phyloP scores from a whole-genome alignment of 2,888 invertebrate species.

The Lysandra coridon region DNA sequence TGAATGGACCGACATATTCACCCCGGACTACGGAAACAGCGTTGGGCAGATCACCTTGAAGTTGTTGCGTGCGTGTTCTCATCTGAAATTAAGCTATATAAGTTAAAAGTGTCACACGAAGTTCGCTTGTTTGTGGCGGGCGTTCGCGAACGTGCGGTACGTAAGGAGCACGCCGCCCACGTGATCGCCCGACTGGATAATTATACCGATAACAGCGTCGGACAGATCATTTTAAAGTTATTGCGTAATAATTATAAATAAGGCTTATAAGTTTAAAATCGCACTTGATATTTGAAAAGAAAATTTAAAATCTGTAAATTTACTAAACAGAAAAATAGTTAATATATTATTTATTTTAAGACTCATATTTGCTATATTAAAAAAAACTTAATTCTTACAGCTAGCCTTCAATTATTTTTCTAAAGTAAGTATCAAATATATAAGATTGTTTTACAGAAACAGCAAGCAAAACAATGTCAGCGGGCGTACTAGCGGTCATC shows the following conservation, averaged over 20 bases:
- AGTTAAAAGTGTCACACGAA: constrained; percentile 52
- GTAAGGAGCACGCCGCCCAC: constrained; percentile 51
- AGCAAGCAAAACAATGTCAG: constrained; percentile 33
- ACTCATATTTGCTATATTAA: too few relatives aligned
- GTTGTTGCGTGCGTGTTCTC: constrained; percentile 50
- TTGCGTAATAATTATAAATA: constrained; percentile 47
- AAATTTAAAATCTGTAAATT: too few relatives aligned
- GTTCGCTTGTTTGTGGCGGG: constrained; percentile 68
- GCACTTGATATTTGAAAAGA: too few relatives aligned
- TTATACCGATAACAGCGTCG: constrained; percentile 61
- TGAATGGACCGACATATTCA: constrained; percentile 91
- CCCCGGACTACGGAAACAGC: constrained; percentile 80
- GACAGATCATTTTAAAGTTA: constrained; percentile 55
- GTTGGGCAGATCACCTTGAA: constrained; percentile 62
- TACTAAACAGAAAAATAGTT: too few relatives aligned
- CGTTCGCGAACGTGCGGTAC: constrained; percentile 67
- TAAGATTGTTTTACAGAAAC: constrained; percentile 22
- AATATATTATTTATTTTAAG: too few relatives aligned
- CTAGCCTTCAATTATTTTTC: too few relatives aligned
- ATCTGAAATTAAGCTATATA: too few relatives aligned
- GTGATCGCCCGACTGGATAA: constrained; percentile 84
- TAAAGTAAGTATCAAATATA: too few relatives aligned
- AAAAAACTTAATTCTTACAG: too few relatives aligned
- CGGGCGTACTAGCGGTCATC: constrained; percentile 38
- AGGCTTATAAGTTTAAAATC: too few relatives aligned